phyloP scores from a whole-genome alignment of 1,140 invertebrate genomes.

The Drosophila arawakana region DNA sequence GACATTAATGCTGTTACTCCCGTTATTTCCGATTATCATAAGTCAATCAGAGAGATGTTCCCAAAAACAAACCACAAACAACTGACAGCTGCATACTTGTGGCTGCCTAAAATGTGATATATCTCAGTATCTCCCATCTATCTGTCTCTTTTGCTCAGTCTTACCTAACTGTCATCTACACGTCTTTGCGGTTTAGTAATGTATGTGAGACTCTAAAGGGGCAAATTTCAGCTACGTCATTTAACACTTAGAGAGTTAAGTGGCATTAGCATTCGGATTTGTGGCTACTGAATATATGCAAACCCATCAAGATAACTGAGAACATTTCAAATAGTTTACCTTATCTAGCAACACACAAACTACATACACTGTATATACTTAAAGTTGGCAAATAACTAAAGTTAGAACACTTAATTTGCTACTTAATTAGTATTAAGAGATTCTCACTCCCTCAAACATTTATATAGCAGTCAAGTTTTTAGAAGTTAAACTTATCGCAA shows the following conservation, averaged over 20 bases:
- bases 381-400: constrained; percentile 1
- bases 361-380: not conserved
- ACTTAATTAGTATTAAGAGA: constrained; percentile 29
- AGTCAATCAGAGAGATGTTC: constrained; percentile 51
- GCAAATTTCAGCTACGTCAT: constrained; percentile 4
- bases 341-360: not conserved
- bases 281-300: constrained; percentile 12
- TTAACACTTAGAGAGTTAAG: constrained; percentile 23
- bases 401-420: constrained; percentile 19
- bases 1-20: constrained; percentile 15
- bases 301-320: not conserved
- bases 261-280: constrained; percentile 30
- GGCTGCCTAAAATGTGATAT: constrained; percentile 33
- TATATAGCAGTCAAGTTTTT: constrained; percentile 36
- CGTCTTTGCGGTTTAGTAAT: constrained; percentile 62
- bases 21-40: constrained; percentile 50
- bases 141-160: not conserved
- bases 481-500: constrained; percentile 34
- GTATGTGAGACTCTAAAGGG: not conserved
- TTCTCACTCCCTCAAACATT: constrained; percentile 16
- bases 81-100: constrained; percentile 61
- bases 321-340: constrained; percentile 10
- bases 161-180: constrained; percentile 42
- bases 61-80: constrained; percentile 50
- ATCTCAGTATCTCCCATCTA: not conserved